These are phyloP conservation scores for Callipepla squamata DNA, from an alignment of 2,113 vertebrate species.

Conservation along the genomic window DNA sequence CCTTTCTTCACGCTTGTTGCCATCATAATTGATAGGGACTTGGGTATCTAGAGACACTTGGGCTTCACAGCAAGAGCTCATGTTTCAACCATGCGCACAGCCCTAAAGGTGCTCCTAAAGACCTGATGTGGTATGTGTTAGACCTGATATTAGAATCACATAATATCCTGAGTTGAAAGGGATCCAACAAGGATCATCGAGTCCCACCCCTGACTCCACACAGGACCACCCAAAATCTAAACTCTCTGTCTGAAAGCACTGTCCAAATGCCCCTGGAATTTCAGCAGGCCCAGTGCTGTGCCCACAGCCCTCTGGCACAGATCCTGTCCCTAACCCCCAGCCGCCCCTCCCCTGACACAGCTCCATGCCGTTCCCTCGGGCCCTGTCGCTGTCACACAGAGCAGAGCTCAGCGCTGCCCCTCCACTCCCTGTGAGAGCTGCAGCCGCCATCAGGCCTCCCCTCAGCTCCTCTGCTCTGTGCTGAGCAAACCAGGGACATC, in stretches of 20 bases:
- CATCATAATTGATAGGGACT: not conserved
- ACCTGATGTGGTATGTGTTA: not conserved
- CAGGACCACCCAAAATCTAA: not conserved
- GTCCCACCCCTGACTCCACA: not conserved
- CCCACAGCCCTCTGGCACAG: not conserved
- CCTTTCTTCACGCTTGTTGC: not conserved
- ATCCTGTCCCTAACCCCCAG: not conserved
- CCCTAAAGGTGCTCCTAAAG: not conserved
- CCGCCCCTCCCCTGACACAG: not conserved
- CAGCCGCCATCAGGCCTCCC: not conserved
- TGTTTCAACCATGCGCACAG: fast-evolving
- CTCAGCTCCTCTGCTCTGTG: not conserved
- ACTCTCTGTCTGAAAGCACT: not conserved
- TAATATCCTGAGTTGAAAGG: not conserved
- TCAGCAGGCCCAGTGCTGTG: not conserved
- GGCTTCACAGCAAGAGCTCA: fast-evolving
- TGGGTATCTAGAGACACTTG: not conserved
- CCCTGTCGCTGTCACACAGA: too few relatives aligned
- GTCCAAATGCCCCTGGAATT: not conserved
- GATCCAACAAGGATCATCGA: not conserved
- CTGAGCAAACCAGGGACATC: not conserved
- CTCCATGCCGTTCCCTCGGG: not conserved
- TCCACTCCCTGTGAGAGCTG: too few relatives aligned
- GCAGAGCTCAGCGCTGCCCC: too few relatives aligned
- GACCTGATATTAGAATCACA: not conserved